Evolutionary conservation across 2,797 vertebrate genomes (phyloP).

Genomic region (Pantherophis alleghaniensis): DNA sequence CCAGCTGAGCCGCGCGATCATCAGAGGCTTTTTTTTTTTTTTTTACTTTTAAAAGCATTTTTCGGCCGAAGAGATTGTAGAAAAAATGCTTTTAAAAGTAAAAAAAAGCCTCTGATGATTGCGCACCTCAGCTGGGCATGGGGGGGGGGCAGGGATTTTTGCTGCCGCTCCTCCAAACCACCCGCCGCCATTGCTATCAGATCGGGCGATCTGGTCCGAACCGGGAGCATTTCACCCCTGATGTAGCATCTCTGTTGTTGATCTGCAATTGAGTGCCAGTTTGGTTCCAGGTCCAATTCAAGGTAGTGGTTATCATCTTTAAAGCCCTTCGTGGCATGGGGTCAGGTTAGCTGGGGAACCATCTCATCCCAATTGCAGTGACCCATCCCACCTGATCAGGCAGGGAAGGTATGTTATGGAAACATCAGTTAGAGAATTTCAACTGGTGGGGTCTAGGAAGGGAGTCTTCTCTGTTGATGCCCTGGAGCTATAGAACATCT

Average conservation of each 20-base stretch:
- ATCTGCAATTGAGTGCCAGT: neutral
- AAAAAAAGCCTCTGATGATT: too few relatives aligned
- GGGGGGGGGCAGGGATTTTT: too few relatives aligned
- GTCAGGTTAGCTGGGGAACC: neutral
- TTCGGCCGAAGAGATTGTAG: too few relatives aligned
- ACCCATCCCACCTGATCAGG: neutral
- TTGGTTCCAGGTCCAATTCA: neutral
- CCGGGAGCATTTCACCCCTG: too few relatives aligned
- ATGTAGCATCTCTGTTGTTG: neutral
- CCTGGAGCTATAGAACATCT: neutral
- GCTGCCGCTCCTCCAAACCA: too few relatives aligned
- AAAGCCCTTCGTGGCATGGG: neutral
- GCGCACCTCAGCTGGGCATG: too few relatives aligned
- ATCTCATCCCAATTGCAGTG: neutral
- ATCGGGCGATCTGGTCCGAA: too few relatives aligned
- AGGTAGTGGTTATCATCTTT: neutral
- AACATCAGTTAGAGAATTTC: neutral
- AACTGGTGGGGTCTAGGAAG: neutral
- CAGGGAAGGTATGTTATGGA: neutral
- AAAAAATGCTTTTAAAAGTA: too few relatives aligned
- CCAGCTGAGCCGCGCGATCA: too few relatives aligned
- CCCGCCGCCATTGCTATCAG: too few relatives aligned
- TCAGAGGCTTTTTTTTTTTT: too few relatives aligned
- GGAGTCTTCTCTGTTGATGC: neutral
- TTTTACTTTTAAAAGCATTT: too few relatives aligned